A percentile compares a stretch with the other conserved stretches of the same genome.
Conservation (phyloP, 2,113 vertebrate species). For the Lepus timidus region DNA sequence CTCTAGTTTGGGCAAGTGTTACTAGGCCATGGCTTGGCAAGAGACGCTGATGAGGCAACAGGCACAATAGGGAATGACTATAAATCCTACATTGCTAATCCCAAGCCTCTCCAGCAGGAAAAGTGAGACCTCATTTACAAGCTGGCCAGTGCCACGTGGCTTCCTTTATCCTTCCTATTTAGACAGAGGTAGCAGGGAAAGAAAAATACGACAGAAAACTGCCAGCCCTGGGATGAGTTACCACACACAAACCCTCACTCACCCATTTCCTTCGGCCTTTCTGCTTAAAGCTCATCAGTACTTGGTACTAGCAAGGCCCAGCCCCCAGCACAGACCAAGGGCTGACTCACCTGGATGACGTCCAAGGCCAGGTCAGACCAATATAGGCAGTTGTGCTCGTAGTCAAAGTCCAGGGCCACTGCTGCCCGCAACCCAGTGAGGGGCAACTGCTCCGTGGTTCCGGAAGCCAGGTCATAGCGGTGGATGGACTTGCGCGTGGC, state of each 20-base stretch:
- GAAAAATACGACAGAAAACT: background rate
- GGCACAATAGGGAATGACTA: background rate
- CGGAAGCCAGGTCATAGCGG: conserved; percentile 95
- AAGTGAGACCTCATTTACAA: background rate
- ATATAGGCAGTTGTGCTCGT: conserved; percentile 96
- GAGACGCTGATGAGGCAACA: background rate
- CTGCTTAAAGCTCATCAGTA: background rate
- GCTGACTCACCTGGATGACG: conserved; percentile 91
- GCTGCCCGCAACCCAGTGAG: conserved; percentile 93
- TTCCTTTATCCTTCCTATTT: background rate
- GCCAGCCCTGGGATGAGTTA: background rate
- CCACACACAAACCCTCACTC: fast-evolving
- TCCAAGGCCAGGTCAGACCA: conserved; percentile 98
- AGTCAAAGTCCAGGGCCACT: conserved; percentile 97
- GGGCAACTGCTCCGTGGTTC: conserved; percentile 93
- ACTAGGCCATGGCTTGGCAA: background rate
- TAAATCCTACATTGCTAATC: background rate
- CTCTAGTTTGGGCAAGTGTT: background rate
- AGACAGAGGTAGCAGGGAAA: background rate
- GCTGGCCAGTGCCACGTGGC: background rate
- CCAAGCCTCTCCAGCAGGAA: background rate
- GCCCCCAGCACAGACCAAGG: no score
- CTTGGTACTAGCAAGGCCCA: background rate
- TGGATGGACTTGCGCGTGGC: conserved; percentile 96
- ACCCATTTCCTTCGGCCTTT: background rate